A percentile compares a stretch with the other conserved stretches of the same genome.
Evolutionary conservation across 2,888 invertebrate genomes (phyloP).

Genomic region (Agriopis marginaria): DNA sequence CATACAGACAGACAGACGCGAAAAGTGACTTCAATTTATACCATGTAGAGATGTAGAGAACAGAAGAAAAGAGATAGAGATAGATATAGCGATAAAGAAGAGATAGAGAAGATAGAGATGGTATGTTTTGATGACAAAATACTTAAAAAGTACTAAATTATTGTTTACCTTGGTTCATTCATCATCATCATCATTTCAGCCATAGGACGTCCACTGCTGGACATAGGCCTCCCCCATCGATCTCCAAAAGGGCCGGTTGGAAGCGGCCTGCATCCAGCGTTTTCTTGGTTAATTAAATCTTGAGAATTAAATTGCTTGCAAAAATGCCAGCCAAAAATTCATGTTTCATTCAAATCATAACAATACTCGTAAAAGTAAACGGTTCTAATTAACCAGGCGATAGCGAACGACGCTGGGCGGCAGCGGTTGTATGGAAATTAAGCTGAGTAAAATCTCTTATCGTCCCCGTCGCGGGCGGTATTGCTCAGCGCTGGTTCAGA

Average conservation of each 20-base stretch:
- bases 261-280: no score
- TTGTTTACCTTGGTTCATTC: not conserved
- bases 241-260: no score
- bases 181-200: no score
- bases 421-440: not conserved
- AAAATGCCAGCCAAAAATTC: not conserved
- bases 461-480: not conserved
- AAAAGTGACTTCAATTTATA: no score
- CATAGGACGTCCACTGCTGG: no score
- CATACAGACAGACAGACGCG: no score
- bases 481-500: conserved; percentile 10
- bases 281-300: not conserved
- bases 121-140: no score
- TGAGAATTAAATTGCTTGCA: conserved; percentile 2
- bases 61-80: no score
- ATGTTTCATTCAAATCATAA: conserved; percentile 14
- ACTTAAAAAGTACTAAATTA: not conserved
- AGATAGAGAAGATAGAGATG: no score
- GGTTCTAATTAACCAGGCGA: conserved; percentile 13
- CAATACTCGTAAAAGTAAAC: conserved; percentile 22
- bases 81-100: no score
- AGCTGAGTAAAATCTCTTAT: conserved; percentile 6
- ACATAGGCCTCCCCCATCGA: no score
- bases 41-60: no score
- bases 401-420: conserved; percentile 3